A percentile compares a stretch with the other conserved stretches of the same genome.
These are phyloP conservation scores for Spatulosminthurus flaviceps DNA, from an alignment of 2,888 invertebrate species.

Conservation along the genomic window DNA sequence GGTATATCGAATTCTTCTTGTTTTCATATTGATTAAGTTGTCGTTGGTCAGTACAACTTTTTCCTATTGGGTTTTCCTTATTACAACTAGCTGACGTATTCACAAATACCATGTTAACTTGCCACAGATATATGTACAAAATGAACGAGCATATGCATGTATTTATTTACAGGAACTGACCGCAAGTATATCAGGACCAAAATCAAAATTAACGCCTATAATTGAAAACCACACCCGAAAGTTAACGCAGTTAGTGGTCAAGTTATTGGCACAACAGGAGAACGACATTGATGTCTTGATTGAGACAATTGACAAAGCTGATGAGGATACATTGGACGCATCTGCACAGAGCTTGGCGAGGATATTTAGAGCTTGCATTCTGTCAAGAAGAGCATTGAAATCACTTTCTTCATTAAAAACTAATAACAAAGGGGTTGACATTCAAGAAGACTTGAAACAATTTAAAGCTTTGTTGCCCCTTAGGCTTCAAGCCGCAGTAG, in stretches of 20 bases:
- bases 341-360: constrained; percentile 34
- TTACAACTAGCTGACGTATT: too few species aligned
- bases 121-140: neutral
- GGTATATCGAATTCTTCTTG: neutral
- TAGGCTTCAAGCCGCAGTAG: neutral
- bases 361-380: constrained; percentile 45
- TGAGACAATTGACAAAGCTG: constrained; percentile 29
- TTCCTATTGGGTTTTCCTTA: neutral
- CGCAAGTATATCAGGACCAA: constrained; percentile 15
- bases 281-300: constrained; percentile 25
- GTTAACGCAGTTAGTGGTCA: constrained; percentile 53
- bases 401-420: constrained; percentile 27
- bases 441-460: neutral
- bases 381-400: constrained; percentile 38
- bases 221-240: constrained; percentile 53
- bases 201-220: constrained; percentile 54
- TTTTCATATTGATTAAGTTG: neutral
- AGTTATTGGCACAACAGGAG: constrained; percentile 48
- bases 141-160: neutral
- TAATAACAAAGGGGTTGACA: neutral
- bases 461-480: constrained; percentile 3
- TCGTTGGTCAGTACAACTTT: constrained; percentile 15
- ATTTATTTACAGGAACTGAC: constrained; percentile 34
- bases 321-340: constrained; percentile 35
- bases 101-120: too few species aligned